Base-by-base conservation (phyloP, 2,113 vertebrate species). In the Brachypodius melanocephalos region DNA sequence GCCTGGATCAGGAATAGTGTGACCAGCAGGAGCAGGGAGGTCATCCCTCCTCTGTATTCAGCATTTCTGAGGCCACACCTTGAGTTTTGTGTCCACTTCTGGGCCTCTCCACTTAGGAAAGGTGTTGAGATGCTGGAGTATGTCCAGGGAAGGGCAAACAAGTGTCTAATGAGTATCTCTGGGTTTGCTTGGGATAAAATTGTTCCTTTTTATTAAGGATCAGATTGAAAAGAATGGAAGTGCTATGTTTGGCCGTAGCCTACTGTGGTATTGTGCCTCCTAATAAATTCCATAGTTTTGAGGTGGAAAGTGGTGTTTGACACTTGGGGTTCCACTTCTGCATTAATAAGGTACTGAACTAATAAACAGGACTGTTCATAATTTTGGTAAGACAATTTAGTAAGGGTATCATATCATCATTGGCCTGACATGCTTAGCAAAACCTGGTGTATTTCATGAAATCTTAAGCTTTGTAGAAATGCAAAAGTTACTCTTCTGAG, bases 191-290 rank as follows among this genome's bases (percentile, higher is more conserved):
- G 8, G 0, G 2, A 43, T n/a, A 49, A 59, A 69, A 36, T 28
- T 16, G 2, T 40, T 86, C 7, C 6, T 51, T 65, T 85, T 48
- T 43, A 42, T 74, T 1, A 5, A 69, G 26, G 14, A 74, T 25
- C 43, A 29, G 42, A 40, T 57, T 62, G 4, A 61, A 55, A 65
- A 49, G 20, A 46, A 67, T 21, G 24, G 32, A 63, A 71, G 36
- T 0, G 0, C 8, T 85, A 8, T 48, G 12, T 29, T 57, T 75
- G n/a, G 54, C 21, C 13, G 4, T 38, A 79, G 15, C 19, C 11
- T 91, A 11, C 45, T 38, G 12, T 0, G 3, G 29, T 62, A 45
- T 16, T 0, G 0, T 89, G 32, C 6, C 26, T 63, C 43, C 34
- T 67, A 63, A 52, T n/a, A 19, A 24, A 45, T 54, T 2, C 0